Base-by-base conservation (phyloP, 2,888 invertebrate species). In the Syrphus vitripennis region DNA sequence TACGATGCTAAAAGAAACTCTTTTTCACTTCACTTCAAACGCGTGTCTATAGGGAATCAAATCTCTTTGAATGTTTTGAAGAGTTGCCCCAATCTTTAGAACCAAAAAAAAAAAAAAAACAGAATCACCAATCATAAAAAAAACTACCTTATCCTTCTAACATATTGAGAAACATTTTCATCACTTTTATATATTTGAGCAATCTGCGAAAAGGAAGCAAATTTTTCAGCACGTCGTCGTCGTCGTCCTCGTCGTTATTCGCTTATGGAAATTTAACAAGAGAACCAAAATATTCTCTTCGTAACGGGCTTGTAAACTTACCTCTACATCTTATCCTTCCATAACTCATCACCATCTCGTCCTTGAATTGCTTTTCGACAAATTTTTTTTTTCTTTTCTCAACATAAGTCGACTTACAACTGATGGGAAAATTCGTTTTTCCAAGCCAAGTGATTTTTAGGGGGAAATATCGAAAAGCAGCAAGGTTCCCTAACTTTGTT, bases 241-340 rank as follows among this genome's bases (percentile, higher is more conserved):
- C 65, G 76, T 76, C 29, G 29, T 29, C 29, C 4, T 29, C 29
- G 29, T 29, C 77, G 78, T 74, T 74, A 83, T 74, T 83, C 69
- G 83, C 63, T 83, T 78, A 78, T 78, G 79, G 74, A 83, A 83
- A 83, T 79, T 83, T 69, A 74, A 70, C 82, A 77, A 67, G 48
- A 48, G 57, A 26, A 65, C 50, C 26, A 57, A 67, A 53, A 61
- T 75, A 50, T 75, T 67, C 78, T 61, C 45, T 78, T 26, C 53
- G 16, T 12, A 40, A n/a, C 10, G 40, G 59, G 4, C n/a, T 61
- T 21, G 24, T 37, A 4, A 12, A 3, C 3, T 3, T 26, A 61
- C 61, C 40, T 7, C 10, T 24, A 50, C 31, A 26, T 29, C 29
- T 19, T 37, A 34, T 37, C 59, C 34, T 37, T 59, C 34, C 37